Evolutionary conservation across 2,888 invertebrate genomes (phyloP), one percentile per base, ranked within the genome.

Genomic region (Ecdyonurus torrentis): DNA sequence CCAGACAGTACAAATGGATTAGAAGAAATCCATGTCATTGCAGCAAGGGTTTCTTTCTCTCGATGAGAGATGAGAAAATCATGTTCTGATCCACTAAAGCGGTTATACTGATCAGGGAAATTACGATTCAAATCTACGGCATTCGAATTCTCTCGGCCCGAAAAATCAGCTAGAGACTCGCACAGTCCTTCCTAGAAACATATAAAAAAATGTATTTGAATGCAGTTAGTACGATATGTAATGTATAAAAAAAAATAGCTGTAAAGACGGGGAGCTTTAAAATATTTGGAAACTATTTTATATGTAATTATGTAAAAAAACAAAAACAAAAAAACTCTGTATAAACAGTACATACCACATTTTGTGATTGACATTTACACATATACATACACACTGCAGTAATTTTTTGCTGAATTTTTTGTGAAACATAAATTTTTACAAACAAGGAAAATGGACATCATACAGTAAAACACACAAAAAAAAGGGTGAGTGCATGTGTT

Each of bases 1-100:
- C 90, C 95, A 0, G 95, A 96, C 60, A 96, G 78, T 37, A 95
- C 94, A 73, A 96, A 97, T 63, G 91, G 92, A 70, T 88, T 84
- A 15, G 83, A 81, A 63, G 85, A 77, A 58, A 96, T 87, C 95
- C 95, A 97, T 55, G 84, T 82, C 81, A 95, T 94, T 69, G 95
- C 78, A 2, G 92, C 91, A 18, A 82, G 72, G 0, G 95, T 95
- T 79, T 97, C 96, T 1, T 91, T 90, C 73, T 96, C 89, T 55
- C 89, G 78, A 0, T 79, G 79, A 0, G 77, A 76, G 64, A 80
- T 77, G 25, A 68, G 60, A 15, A 61, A 64, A 61, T 65, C 62
- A 64, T 68, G 67, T 59, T 74, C 74, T 53, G 67, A 66, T 50
- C 70, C 70, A 5, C 20, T 7, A 22, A 55, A n/a, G 60, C 72